Evolutionary conservation across 1,140 invertebrate genomes (phyloP).

Genomic region (Phymorhynchus buccinoides): DNA sequence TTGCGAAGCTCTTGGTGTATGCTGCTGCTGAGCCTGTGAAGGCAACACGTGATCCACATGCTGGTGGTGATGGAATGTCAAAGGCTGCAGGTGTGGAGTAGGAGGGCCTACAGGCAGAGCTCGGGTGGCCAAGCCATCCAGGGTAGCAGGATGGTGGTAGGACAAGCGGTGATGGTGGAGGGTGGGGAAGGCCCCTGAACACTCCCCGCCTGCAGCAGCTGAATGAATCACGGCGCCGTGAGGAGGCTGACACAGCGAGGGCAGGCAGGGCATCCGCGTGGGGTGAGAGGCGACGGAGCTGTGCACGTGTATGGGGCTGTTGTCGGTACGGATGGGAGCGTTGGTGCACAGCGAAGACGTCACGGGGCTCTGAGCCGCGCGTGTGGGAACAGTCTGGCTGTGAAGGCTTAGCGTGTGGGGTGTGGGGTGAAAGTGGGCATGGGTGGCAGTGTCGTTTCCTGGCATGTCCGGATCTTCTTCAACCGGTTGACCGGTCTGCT

Average conservation of each 20-base stretch:
- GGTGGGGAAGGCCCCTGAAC: neutral
- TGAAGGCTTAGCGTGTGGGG: neutral
- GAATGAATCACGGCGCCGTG: neutral
- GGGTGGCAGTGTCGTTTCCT: too few species aligned
- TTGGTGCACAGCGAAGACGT: neutral
- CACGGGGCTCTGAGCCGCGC: neutral
- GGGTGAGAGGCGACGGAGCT: neutral
- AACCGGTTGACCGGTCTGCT: neutral
- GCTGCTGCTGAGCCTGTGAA: neutral
- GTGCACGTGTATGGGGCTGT: neutral
- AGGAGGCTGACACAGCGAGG: neutral
- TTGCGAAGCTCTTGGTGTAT: neutral
- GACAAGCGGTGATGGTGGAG: neutral
- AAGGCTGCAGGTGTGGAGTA: neutral
- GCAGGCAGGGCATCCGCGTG: neutral
- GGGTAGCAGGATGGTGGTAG: neutral
- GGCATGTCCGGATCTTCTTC: conserved; percentile 4
- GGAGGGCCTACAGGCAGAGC: neutral
- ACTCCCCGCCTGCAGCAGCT: neutral
- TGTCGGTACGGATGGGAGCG: neutral
- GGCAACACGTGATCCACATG: neutral
- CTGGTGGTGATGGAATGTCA: neutral
- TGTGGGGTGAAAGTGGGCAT: too few species aligned
- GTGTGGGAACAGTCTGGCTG: neutral
- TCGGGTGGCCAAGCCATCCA: neutral